Evolutionary conservation across 1,140 invertebrate genomes (phyloP), one percentile per base, ranked within the genome.

Genomic region (Acyrthosiphon pisum): DNA sequence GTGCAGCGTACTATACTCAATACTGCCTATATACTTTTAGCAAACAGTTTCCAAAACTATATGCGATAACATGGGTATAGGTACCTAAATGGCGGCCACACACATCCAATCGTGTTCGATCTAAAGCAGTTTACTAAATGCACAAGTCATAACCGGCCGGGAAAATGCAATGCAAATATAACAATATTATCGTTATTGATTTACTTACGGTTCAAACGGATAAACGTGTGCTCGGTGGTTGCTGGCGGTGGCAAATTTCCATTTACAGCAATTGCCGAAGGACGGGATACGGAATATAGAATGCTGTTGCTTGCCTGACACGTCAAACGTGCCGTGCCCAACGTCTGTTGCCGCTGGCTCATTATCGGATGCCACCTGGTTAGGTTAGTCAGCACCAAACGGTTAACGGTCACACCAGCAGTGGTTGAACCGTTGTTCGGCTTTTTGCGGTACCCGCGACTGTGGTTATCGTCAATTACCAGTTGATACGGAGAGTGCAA

Each of bases 261-360:
- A 37, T 30, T 44, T 1, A 26, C 41, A 30, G 37, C 89, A 1
- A 44, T 23, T 1, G 41, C 26, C 96, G 50, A 96, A 96, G 94
- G 96, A 97, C 90, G 96, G 96, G 95, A n/a, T 46, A 86, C 97
- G 97, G n/a, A 96, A 87, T 97, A 96, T 94, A 97, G 95, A 94
- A 97, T 97, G 95, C 97, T 98, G 95, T 98, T 98, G 94, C 97
- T 97, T 48, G 97, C 98, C 94, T 97, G 97, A 95, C 98, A 98
- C 50, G 97, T 97, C 89, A 95, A 97, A 97, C 60, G 97, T 96
- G 53, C 97, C 96, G 95, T 98, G 97, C 93, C 98, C 96, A 95
- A 98, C 0, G 53, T 60, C 8, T 14, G 53, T 26, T 44, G 56
- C 23, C 89, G 53, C 95, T 93, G 89, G 89, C 53, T 41, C 89